Evolutionary conservation across 2,797 vertebrate species (phyloP).

Genomic region (Manis pentadactyla): DNA sequence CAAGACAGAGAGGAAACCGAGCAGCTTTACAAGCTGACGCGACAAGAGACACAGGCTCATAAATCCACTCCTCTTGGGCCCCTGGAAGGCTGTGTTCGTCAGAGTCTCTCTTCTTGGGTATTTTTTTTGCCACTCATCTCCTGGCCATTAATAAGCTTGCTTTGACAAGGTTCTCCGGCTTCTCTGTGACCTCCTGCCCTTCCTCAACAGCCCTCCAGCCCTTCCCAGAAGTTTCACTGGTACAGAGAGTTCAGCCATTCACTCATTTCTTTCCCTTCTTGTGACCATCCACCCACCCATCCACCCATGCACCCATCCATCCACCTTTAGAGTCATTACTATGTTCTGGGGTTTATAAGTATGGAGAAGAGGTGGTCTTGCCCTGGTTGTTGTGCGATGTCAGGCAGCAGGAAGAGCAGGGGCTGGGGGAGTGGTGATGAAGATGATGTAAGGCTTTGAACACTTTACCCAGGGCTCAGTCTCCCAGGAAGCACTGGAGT

Average conservation of each 20-base stretch:
- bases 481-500: neutral
- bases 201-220: neutral
- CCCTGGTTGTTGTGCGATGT: neutral
- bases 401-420: neutral
- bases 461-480: neutral
- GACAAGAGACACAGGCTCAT: conserved; percentile 57
- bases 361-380: neutral
- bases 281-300: neutral
- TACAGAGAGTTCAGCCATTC: neutral
- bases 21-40: neutral
- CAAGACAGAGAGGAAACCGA: conserved; percentile 50
- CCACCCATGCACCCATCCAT: fast-evolving
- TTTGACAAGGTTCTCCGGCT: neutral
- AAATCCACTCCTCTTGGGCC: neutral
- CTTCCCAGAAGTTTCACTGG: neutral
- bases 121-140: neutral
- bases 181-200: neutral
- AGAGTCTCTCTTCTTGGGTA: neutral
- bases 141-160: neutral
- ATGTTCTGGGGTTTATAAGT: neutral
- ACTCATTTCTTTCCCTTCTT: neutral
- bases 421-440: neutral
- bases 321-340: neutral
- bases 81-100: neutral
- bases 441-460: neutral